Conservation (phyloP, 1,140 invertebrate genomes). For the Centruroides vittatus region DNA sequence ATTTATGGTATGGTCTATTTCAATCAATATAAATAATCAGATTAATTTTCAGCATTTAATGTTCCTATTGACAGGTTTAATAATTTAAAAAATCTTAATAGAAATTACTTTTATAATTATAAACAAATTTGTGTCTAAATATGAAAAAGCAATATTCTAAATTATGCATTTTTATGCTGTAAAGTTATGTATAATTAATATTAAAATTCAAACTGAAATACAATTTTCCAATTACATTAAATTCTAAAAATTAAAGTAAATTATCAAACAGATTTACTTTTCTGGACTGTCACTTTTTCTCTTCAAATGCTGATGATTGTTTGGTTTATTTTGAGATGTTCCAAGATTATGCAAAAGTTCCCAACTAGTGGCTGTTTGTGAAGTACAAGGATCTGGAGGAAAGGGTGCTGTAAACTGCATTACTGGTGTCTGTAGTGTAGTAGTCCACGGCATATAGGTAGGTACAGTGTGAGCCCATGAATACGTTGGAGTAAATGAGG, state of each 20-base stretch:
- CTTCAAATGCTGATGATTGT: slow-evolving; percentile 12
- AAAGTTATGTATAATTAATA: too few species aligned
- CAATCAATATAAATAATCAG: too few species aligned
- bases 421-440: not conserved
- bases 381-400: slow-evolving; percentile 17
- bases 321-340: not conserved
- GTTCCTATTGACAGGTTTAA: too few species aligned
- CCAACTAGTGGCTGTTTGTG: slow-evolving; percentile 16
- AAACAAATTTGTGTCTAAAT: too few species aligned
- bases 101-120: too few species aligned
- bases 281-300: slow-evolving; percentile 3
- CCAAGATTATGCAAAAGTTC: slow-evolving; percentile 13
- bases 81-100: too few species aligned
- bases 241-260: not conserved
- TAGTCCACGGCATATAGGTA: slow-evolving; percentile 11
- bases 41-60: too few species aligned
- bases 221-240: too few species aligned
- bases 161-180: too few species aligned
- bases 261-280: not conserved
- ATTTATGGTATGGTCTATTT: too few species aligned
- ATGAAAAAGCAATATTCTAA: too few species aligned
- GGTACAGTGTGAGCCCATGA: slow-evolving; percentile 19
- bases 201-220: too few species aligned
- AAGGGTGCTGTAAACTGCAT: slow-evolving; percentile 12
- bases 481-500: not conserved